phyloP scores from a whole-genome alignment of 2,797 vertebrate genomes.

The Philypnodon macrostomus region DNA sequence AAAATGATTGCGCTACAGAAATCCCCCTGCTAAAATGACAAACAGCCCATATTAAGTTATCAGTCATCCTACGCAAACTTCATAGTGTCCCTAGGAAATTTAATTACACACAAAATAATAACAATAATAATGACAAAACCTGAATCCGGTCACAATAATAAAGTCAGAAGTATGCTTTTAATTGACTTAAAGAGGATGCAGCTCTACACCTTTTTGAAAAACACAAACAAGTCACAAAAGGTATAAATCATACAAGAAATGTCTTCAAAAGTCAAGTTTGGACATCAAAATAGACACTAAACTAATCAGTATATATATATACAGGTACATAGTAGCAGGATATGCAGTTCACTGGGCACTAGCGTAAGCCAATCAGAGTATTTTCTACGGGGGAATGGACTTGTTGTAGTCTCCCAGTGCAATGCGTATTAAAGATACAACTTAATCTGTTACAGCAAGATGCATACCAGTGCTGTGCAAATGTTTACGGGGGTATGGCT shows the following conservation, averaged over 20 bases:
- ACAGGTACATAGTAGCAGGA: constrained; percentile 57
- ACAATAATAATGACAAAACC: constrained; percentile 23
- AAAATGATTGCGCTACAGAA: neutral
- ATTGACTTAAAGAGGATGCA: constrained; percentile 62
- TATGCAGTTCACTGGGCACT: constrained; percentile 56
- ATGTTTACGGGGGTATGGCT: no score
- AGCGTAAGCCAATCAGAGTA: constrained; percentile 14
- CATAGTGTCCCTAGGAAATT: no score
- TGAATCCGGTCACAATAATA: no score
- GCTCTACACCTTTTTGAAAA: constrained; percentile 56
- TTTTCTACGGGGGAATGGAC: constrained; percentile 18
- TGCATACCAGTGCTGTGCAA: no score
- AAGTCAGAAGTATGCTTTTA: constrained; percentile 57
- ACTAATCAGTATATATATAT: constrained; percentile 62
- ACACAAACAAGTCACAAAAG: constrained; percentile 58
- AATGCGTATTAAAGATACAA: constrained; percentile 31
- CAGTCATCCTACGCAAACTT: neutral
- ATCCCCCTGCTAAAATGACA: no score
- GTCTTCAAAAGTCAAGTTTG: constrained; percentile 53
- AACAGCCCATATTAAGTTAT: neutral
- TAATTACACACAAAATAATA: neutral
- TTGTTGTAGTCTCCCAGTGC: neutral
- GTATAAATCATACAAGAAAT: constrained; percentile 62
- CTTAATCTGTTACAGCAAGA: constrained; percentile 9
- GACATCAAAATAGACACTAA: constrained; percentile 55